Evolutionary conservation across 1,140 invertebrate species (phyloP).

Genomic region (Idris sp.): DNA sequence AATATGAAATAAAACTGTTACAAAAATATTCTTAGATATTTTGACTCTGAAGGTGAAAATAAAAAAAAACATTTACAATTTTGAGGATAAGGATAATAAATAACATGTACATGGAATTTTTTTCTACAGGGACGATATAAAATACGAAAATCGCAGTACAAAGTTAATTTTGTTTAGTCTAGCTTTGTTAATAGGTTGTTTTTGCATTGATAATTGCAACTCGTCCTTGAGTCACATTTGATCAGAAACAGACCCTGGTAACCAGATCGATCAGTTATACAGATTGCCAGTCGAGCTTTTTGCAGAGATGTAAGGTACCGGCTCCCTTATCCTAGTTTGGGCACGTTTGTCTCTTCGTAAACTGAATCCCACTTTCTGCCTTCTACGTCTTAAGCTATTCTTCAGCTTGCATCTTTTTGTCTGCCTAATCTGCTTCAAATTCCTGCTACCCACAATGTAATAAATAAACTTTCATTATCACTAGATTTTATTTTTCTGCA

Average conservation of each 20-base stretch:
- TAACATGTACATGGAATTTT: too few relatives aligned
- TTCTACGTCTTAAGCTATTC: slow-evolving; percentile 22
- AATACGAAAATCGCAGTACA: background rate
- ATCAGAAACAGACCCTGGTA: slow-evolving; percentile 32
- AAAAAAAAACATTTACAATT: too few relatives aligned
- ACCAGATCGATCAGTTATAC: slow-evolving; percentile 30
- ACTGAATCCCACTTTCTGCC: slow-evolving; percentile 28
- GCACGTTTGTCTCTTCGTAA: slow-evolving; percentile 35
- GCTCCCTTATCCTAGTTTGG: slow-evolving; percentile 52
- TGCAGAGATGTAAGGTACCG: slow-evolving; percentile 46
- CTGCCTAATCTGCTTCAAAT: slow-evolving; percentile 8
- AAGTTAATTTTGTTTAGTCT: slow-evolving; percentile 9
- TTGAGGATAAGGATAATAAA: too few relatives aligned
- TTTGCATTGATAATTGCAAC: slow-evolving; percentile 43
- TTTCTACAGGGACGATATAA: too few relatives aligned
- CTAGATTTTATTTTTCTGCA: too few relatives aligned
- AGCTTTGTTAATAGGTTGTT: slow-evolving; percentile 10
- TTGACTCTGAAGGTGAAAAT: too few relatives aligned
- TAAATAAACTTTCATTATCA: too few relatives aligned
- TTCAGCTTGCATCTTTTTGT: slow-evolving; percentile 5
- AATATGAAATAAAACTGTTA: slow-evolving; percentile 9
- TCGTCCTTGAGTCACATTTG: slow-evolving; percentile 14
- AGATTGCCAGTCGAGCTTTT: slow-evolving; percentile 45
- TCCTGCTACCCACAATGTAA: too few relatives aligned
- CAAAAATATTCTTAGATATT: too few relatives aligned